phyloP scores from a whole-genome alignment of 64 coral and sea anemone species.

The Montipora efflorescens region DNA sequence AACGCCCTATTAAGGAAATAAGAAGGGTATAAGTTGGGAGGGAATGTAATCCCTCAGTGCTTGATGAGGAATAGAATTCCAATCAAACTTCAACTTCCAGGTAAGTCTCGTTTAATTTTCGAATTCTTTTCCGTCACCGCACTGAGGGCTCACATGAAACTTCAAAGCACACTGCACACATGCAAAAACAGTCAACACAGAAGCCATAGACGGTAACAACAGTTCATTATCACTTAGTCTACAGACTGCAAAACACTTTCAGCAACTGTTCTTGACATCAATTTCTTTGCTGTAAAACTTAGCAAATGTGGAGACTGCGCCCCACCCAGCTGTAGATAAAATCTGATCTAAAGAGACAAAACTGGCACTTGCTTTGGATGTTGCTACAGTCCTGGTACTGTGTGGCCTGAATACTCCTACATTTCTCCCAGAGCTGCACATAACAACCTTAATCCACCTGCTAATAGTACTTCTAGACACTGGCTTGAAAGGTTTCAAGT shows the following conservation, averaged over 20 bases:
- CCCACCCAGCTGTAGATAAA: constrained; percentile 35
- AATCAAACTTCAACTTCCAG: constrained; percentile 8
- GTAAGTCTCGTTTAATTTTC: constrained; percentile 37
- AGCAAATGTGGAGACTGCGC: constrained; percentile 35
- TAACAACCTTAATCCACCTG: constrained; percentile 37
- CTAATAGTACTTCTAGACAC: constrained; percentile 7
- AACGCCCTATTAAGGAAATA: background rate
- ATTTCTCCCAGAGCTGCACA: constrained; percentile 41
- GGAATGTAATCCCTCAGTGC: constrained; percentile 64
- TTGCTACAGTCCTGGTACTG: constrained; percentile 10
- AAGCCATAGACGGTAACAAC: background rate
- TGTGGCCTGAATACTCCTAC: constrained; percentile 1
- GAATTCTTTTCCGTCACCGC: constrained; percentile 30
- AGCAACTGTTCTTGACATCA: constrained; percentile 24
- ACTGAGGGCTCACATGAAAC: constrained; percentile 7
- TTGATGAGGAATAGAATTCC: constrained; percentile 18
- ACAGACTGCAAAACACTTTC: background rate
- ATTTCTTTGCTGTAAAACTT: constrained; percentile 35
- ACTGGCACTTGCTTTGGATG: constrained; percentile 31
- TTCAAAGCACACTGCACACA: constrained; percentile 44
- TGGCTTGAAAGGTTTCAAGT: constrained; percentile 5
- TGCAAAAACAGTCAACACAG: background rate
- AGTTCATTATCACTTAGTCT: background rate
- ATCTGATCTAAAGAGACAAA: constrained; percentile 30
- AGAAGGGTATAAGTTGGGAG: background rate